Percentiles rank a stretch among this genome's conserved stretches.
phyloP scores from a whole-genome alignment of 2,888 invertebrate species.

The Lapara coniferarum region DNA sequence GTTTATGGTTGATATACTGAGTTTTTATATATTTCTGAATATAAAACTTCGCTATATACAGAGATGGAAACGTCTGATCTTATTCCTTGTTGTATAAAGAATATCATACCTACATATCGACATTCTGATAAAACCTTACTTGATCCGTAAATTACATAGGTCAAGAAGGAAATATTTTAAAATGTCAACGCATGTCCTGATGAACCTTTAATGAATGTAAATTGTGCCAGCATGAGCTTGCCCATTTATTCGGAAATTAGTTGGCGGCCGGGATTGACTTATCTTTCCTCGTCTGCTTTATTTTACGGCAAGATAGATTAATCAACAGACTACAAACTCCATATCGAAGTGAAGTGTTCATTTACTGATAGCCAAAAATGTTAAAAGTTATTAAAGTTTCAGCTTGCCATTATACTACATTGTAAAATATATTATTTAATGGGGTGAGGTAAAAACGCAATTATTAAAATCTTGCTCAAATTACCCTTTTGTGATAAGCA shows the following conservation, averaged over 20 bases:
- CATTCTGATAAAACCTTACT: too few species aligned
- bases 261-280: not conserved
- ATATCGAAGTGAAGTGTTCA: not conserved
- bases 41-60: too few species aligned
- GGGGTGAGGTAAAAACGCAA: not conserved
- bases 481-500: not conserved
- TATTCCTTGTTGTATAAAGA: too few species aligned
- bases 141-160: too few species aligned
- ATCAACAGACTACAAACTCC: not conserved
- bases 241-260: not conserved
- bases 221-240: not conserved
- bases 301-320: not conserved
- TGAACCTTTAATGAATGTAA: not conserved
- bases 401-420: not conserved
- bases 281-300: slow-evolving; percentile 12
- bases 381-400: not conserved
- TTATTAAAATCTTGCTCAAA: not conserved
- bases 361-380: not conserved
- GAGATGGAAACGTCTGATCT: too few species aligned
- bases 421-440: not conserved
- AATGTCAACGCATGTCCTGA: not conserved
- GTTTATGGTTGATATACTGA: too few species aligned
- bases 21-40: too few species aligned
- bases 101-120: too few species aligned
- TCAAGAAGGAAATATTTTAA: not conserved